Conservation (phyloP, 2,113 vertebrate species). For the Coreoperca whiteheadi region DNA sequence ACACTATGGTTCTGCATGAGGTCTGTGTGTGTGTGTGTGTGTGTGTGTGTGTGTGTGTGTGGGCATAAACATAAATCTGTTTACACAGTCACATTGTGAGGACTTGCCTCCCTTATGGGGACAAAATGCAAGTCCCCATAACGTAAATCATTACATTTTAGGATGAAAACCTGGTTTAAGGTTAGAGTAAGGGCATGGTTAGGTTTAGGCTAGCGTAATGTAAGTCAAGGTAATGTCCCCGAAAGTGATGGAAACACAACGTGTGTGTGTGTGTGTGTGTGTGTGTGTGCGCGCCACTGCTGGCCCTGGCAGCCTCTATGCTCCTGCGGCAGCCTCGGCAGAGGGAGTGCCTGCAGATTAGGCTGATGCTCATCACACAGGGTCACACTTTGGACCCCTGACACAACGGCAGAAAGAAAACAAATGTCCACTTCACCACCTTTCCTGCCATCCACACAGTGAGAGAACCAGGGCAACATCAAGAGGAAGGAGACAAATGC, state of each 20-base stretch:
- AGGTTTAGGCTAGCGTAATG: too few species aligned
- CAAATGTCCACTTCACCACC: slow-evolving; percentile 4
- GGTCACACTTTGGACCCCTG: slow-evolving; percentile 16
- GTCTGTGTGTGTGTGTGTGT: slow-evolving; percentile 1
- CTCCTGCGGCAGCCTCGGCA: slow-evolving; percentile 25
- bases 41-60: not conserved
- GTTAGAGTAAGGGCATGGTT: too few species aligned
- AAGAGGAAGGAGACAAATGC: not conserved
- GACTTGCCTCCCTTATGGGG: too few species aligned
- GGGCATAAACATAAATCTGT: too few species aligned
- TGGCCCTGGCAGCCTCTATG: slow-evolving; percentile 2
- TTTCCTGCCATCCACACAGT: not conserved
- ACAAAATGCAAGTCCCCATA: too few species aligned
- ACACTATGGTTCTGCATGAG: slow-evolving; percentile 7
- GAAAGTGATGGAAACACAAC: too few species aligned
- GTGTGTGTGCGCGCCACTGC: not conserved
- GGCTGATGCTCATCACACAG: slow-evolving; percentile 19
- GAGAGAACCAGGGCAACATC: too few species aligned
- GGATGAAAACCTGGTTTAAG: too few species aligned
- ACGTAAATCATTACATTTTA: too few species aligned
- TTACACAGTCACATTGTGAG: too few species aligned
- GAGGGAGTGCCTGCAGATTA: slow-evolving; percentile 34
- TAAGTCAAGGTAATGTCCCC: too few species aligned
- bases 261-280: too few species aligned
- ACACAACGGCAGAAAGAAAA: slow-evolving; percentile 10